These are phyloP conservation scores for Vicugna pacos DNA, from an alignment of 2,113 vertebrate genomes.

Conservation along the genomic window DNA sequence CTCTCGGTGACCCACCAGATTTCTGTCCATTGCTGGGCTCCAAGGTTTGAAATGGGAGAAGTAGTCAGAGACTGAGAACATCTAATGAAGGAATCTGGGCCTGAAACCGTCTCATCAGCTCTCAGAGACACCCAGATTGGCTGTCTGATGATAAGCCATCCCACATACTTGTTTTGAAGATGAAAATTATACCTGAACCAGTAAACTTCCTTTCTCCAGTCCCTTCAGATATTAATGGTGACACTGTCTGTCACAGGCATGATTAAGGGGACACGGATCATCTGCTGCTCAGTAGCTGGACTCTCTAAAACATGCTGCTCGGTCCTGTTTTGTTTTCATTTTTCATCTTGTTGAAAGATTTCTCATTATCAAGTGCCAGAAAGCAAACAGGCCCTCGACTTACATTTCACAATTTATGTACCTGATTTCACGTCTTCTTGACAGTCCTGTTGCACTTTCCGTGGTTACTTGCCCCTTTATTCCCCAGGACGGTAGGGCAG, in stretches of 20 bases:
- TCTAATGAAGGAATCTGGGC: not conserved
- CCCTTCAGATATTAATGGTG: not conserved
- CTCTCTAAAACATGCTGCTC: not conserved
- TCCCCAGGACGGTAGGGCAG: not conserved
- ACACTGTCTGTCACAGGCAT: not conserved
- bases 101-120: not conserved
- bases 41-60: not conserved
- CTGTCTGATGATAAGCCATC: not conserved
- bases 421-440: constrained; percentile 21
- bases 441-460: not conserved
- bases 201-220: not conserved
- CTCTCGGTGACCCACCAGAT: not conserved
- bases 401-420: not conserved
- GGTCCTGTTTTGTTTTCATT: constrained; percentile 25
- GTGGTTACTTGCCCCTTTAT: not conserved
- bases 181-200: not conserved
- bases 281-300: not conserved
- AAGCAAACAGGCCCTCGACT: constrained; percentile 58
- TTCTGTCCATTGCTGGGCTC: not conserved
- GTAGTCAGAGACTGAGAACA: not conserved
- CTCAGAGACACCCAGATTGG: not conserved
- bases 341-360: not conserved
- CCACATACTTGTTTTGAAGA: not conserved
- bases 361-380: constrained; percentile 43
- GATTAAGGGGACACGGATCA: not conserved